Evolutionary conservation across 1,140 invertebrate genomes (phyloP), one percentile per base, ranked within the genome.

Genomic region (Zaprionus nigranus): DNA sequence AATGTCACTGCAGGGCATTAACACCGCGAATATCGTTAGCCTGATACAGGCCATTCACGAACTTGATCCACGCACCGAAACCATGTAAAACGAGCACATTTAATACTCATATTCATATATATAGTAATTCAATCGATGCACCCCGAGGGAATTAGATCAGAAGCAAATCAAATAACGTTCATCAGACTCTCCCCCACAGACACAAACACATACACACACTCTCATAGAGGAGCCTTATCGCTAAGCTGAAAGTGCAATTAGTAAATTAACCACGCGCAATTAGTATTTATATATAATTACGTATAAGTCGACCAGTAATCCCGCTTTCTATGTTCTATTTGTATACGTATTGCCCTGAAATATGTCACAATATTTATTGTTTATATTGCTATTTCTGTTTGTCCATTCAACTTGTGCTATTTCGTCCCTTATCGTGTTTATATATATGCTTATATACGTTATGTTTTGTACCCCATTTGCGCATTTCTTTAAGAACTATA

Each of bases 1-100:
- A 62, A 93, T 96, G 54, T 94, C 94, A 59, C 94, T 93, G 79
- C 93, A 94, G 81, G 95, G 95, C 24, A 94, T 96, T 78, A 95
- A 94, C 79, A 94, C 94, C 2, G 94, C 94, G 59, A 94, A 94
- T 15, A 93, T 93, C 59, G 92, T 93, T 7, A 94, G 93, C 76
- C 92, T 96, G 2, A 93, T 94, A 90, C 94, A 95, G 53, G 94
- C 94, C 28, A 93, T 95, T 12, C 94, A 94, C 66, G 91, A 93
- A 62, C 82, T 95, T 46, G 93, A 93, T 94, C 62, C 92, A 22
- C 79, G 91, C 43, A 91, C 90, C 28, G 92, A 93, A 79, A 93
- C 91, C 40, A 90, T 91, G 38, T 92, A 62, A 78, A 61, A 20
- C 30, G 13, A 38, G 2, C 2, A n/a, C 7, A 46, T 46, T 17